A percentile compares a stretch with the other conserved stretches of the same genome.
phyloP scores from a whole-genome alignment of 2,888 invertebrate species.

The Acanthosepion esculentum region DNA sequence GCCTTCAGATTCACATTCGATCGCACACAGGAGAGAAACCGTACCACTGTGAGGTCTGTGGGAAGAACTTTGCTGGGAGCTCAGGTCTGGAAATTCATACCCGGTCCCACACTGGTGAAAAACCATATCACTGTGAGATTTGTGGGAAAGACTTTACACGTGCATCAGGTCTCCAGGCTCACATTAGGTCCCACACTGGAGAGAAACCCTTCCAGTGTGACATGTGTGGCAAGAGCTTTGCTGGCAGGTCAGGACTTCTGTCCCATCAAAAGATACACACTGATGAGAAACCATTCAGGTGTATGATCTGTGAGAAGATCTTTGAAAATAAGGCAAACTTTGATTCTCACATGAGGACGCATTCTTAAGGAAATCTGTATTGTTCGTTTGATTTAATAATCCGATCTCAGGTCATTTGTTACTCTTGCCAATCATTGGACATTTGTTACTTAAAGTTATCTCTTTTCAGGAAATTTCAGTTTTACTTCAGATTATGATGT shows the following conservation, averaged over 20 bases:
- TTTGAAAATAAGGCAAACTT: neutral
- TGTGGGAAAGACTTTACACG: neutral
- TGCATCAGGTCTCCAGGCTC: neutral
- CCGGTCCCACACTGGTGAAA: conserved; percentile 24
- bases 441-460: no score
- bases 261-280: neutral
- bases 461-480: no score
- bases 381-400: neutral
- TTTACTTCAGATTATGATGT: no score
- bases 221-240: neutral
- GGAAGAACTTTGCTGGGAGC: neutral
- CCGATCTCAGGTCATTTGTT: no score
- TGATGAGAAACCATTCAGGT: neutral
- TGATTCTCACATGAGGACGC: neutral
- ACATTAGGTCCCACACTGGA: neutral
- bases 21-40: conserved; percentile 36
- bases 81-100: conserved; percentile 24
- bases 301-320: neutral
- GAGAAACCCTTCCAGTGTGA: neutral
- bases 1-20: neutral
- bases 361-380: neutral
- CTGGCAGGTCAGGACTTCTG: neutral
- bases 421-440: no score
- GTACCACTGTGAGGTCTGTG: conserved; percentile 38
- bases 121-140: conserved; percentile 42